A percentile compares a stretch with the other conserved stretches of the same genome.
Evolutionary conservation across 2,797 vertebrate species (phyloP).

Genomic region (Amniataba percoides): DNA sequence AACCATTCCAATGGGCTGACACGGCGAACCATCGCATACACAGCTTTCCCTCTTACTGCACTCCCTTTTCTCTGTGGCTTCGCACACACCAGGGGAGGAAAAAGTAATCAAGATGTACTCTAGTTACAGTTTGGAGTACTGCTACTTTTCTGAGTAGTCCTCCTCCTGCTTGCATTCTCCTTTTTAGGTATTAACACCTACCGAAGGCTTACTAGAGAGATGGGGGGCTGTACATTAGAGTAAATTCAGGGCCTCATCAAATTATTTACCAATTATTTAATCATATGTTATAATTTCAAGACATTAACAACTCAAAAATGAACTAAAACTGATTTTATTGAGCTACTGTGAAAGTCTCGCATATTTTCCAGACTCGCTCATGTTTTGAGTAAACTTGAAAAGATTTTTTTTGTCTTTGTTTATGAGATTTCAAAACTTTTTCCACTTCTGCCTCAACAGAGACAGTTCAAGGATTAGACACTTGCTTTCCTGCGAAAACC

Average conservation of each 20-base stretch:
- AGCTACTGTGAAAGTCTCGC: not conserved
- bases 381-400: slow-evolving; percentile 9
- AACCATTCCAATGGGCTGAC: slow-evolving; percentile 84
- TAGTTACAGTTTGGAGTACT: slow-evolving; percentile 14
- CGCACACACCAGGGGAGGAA: not conserved
- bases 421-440: slow-evolving; percentile 11
- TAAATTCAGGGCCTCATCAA: not conserved
- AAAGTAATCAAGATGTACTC: slow-evolving; percentile 4
- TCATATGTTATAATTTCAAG: not conserved
- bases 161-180: not conserved
- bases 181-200: slow-evolving; percentile 23
- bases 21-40: slow-evolving; percentile 37
- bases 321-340: not conserved
- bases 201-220: not conserved
- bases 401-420: slow-evolving; percentile 2
- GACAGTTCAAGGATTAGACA: not conserved
- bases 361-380: not conserved
- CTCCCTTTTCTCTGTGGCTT: slow-evolving; percentile 26
- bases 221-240: not conserved
- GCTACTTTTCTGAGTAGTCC: not conserved
- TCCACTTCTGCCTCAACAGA: not conserved
- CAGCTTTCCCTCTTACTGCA: slow-evolving; percentile 30
- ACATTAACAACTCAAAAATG: not conserved
- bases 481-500: slow-evolving; percentile 6
- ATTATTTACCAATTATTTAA: not conserved